A percentile compares a stretch with the other conserved stretches of the same genome.
Evolutionary conservation across 1,140 invertebrate genomes (phyloP).

Genomic region (Lordiphosa stackelbergi): DNA sequence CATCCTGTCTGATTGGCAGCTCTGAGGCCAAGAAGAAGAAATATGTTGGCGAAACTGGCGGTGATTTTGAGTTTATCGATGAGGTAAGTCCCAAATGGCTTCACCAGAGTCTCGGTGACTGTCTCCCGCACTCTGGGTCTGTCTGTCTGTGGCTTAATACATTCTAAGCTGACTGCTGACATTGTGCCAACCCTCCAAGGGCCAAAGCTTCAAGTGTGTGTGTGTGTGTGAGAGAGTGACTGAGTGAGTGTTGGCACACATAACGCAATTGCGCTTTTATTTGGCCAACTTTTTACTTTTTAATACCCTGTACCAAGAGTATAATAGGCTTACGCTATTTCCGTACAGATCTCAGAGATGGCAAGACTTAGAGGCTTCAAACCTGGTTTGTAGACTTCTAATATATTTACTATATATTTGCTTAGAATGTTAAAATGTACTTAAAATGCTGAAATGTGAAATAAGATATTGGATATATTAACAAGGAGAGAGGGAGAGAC

Average conservation of each 20-base stretch:
- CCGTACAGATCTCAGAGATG: no score
- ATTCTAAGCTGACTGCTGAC: constrained; percentile 56
- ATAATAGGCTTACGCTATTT: no score
- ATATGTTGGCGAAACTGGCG: constrained; percentile 74
- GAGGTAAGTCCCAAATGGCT: constrained; percentile 75
- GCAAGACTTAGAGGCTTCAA: no score
- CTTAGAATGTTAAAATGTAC: no score
- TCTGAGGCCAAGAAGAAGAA: constrained; percentile 74
- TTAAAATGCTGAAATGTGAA: no score
- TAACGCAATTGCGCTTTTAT: constrained; percentile 48
- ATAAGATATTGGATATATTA: no score
- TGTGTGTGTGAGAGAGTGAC: constrained; percentile 17
- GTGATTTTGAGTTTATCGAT: constrained; percentile 77
- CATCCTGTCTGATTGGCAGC: constrained; percentile 63
- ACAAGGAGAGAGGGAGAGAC: no score
- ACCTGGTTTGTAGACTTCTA: no score
- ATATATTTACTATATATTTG: no score
- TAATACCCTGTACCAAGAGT: no score
- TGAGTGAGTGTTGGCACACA: constrained; percentile 14
- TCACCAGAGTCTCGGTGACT: constrained; percentile 24
- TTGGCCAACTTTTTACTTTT: constrained; percentile 13
- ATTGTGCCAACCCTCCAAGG: constrained; percentile 23
- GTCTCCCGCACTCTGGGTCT: constrained; percentile 20
- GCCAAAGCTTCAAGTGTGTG: constrained; percentile 7
- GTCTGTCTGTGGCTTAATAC: constrained; percentile 56